A percentile compares a stretch with the other conserved stretches of the same genome.
phyloP scores from a whole-genome alignment of 1,140 invertebrate species.

The Musca domestica region DNA sequence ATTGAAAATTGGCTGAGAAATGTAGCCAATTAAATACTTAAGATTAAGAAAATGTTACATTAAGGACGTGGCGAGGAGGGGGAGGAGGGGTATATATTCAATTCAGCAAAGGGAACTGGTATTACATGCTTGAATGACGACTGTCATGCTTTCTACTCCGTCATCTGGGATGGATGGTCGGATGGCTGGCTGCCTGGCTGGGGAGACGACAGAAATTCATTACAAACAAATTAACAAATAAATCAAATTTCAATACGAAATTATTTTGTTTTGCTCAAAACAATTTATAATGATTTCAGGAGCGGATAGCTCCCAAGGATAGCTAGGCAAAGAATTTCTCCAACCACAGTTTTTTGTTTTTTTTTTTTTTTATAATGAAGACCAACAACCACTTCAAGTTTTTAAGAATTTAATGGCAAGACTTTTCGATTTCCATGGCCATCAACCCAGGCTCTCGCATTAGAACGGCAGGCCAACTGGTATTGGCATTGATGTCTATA shows the following conservation, averaged over 20 bases:
- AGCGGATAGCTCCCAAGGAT: too few species aligned
- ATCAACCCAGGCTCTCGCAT: too few species aligned
- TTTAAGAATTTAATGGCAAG: too few species aligned
- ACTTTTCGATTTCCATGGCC: too few species aligned
- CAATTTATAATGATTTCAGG: conserved; percentile 22
- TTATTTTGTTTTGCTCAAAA: conserved; percentile 39
- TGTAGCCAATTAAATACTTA: conserved; percentile 30
- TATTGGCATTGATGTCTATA: neutral
- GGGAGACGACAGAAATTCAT: conserved; percentile 44
- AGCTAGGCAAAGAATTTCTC: too few species aligned
- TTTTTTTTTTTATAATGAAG: neutral
- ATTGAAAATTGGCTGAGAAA: conserved; percentile 7
- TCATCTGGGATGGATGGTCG: too few species aligned
- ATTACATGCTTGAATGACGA: too few species aligned
- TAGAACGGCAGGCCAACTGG: too few species aligned
- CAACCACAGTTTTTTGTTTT: neutral
- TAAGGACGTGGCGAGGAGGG: too few species aligned
- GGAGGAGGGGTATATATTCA: too few species aligned
- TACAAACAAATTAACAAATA: conserved; percentile 55
- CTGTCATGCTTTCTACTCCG: too few species aligned
- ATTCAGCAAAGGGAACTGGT: too few species aligned
- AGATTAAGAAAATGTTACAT: conserved; percentile 14
- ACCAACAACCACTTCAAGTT: neutral
- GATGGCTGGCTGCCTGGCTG: neutral
- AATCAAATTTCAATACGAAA: conserved; percentile 55